Conservation (phyloP, 2,113 vertebrate species). For the Phainopepla nitens region DNA sequence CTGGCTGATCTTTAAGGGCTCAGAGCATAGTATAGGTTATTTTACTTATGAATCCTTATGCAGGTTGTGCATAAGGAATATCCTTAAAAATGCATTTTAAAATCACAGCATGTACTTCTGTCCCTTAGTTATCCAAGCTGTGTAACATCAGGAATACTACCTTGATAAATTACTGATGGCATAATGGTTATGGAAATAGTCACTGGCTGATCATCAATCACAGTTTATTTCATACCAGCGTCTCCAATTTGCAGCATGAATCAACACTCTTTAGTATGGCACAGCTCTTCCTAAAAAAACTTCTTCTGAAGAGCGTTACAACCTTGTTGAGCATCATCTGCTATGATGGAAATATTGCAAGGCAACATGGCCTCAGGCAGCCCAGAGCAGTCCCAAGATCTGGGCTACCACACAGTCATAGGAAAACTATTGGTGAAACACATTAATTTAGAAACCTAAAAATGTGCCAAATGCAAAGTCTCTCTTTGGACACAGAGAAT, state of each 20-base stretch:
- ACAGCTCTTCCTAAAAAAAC: slow-evolving; percentile 60
- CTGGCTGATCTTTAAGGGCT: slow-evolving; percentile 24
- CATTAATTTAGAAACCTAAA: slow-evolving; percentile 55
- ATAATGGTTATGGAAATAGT: slow-evolving; percentile 88
- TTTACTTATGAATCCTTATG: background rate
- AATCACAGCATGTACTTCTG: slow-evolving; percentile 70
- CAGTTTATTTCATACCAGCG: slow-evolving; percentile 81
- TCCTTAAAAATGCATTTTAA: slow-evolving; percentile 81
- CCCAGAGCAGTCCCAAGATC: slow-evolving; percentile 59
- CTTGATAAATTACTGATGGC: slow-evolving; percentile 86
- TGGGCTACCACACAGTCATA: background rate
- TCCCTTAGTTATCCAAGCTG: slow-evolving; percentile 77
- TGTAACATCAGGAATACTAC: slow-evolving; percentile 83
- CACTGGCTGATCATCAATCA: slow-evolving; percentile 87
- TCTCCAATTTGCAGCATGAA: slow-evolving; percentile 63
- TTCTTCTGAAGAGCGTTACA: slow-evolving; percentile 55
- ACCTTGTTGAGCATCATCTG: slow-evolving; percentile 55
- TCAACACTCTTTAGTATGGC: slow-evolving; percentile 68
- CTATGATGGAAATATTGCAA: slow-evolving; percentile 31
- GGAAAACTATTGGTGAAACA: slow-evolving; percentile 40
- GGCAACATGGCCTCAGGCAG: slow-evolving; percentile 52
- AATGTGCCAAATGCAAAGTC: slow-evolving; percentile 36
- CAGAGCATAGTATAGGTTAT: background rate
- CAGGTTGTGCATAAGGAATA: background rate
- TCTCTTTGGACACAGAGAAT: slow-evolving; percentile 4